Evolutionary conservation across 1,140 invertebrate genomes (phyloP), one percentile per base, ranked within the genome.

Genomic region (Hycleus cichorii): DNA sequence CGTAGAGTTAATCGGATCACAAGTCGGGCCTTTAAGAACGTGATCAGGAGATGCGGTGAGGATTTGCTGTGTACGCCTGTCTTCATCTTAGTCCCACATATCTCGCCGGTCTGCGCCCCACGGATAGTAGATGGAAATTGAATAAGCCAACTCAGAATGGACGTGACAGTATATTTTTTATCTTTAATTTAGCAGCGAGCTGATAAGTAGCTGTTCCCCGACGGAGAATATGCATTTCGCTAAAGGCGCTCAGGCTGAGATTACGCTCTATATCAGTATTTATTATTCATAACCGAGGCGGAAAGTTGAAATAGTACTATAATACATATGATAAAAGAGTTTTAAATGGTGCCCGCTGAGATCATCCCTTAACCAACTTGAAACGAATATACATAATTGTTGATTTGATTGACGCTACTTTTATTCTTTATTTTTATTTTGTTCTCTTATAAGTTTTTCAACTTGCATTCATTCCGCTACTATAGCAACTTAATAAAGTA

Each of bases 121-220:
- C 43, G 52, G 52, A 55, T 55, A 47, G 52, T 48, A 65, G 64
- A 67, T 69, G 69, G 64, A 72, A 70, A 72, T 72, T 72, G 66
- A 70, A 70, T 72, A 69, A 71, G 68, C 70, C 64, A 63, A 66
- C 60, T 66, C 60, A 65, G 63, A 71, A 70, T 68, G 67, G 66
- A 70, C 66, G 68, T 71, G 70, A 71, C 68, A 69, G 67, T 69
- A 69, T 71, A 72, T 72, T 72, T 71, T 71, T 72, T 72, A 72
- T 72, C 71, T 72, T 70, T 72, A 72, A 72, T 72, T 72, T 71
- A 72, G 69, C 68, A 71, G 66, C 64, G 52, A 57, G 53, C 68
- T 71, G 69, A 72, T 71, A 71, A 68, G 69, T 69, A 61, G 66
- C 49, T 63, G 60, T 59, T 65, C 57, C 60, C 63, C 54, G 63